These are phyloP conservation scores for Ellobium chinense DNA, from an alignment of 2,888 invertebrate genomes.

Conservation along the genomic window DNA sequence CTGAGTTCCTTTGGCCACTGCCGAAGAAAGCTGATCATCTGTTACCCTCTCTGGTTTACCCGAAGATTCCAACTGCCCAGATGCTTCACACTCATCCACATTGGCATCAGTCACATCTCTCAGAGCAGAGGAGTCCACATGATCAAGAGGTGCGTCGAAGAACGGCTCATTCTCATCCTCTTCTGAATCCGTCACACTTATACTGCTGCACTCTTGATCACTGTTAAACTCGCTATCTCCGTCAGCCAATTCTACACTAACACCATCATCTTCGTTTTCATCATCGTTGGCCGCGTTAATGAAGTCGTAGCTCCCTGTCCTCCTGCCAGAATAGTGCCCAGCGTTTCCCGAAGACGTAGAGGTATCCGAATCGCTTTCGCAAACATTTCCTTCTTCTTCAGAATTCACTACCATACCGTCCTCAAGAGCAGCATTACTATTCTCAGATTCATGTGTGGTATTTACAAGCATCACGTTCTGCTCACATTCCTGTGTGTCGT, in stretches of 20 bases:
- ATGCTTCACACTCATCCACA: no score
- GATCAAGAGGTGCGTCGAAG: background rate
- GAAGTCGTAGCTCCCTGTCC: background rate
- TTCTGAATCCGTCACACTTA: conserved; percentile 10
- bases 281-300: background rate
- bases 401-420: background rate
- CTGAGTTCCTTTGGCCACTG: background rate
- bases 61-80: no score
- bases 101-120: background rate
- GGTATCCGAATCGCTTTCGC: background rate
- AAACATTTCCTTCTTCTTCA: background rate
- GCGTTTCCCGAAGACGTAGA: background rate
- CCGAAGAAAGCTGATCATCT: background rate
- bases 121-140: background rate
- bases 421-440: background rate
- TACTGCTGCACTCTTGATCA: conserved; percentile 20
- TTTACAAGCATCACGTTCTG: background rate
- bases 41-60: no score
- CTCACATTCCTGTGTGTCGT: background rate
- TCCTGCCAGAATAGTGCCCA: no score
- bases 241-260: conserved; percentile 20
- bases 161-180: background rate
- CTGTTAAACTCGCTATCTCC: conserved; percentile 23
- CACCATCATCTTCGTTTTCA: conserved; percentile 2
- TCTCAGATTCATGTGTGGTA: background rate